These are phyloP conservation scores for Falcaria lacertinaria DNA, from an alignment of 2,888 invertebrate species.

Conservation along the genomic window DNA sequence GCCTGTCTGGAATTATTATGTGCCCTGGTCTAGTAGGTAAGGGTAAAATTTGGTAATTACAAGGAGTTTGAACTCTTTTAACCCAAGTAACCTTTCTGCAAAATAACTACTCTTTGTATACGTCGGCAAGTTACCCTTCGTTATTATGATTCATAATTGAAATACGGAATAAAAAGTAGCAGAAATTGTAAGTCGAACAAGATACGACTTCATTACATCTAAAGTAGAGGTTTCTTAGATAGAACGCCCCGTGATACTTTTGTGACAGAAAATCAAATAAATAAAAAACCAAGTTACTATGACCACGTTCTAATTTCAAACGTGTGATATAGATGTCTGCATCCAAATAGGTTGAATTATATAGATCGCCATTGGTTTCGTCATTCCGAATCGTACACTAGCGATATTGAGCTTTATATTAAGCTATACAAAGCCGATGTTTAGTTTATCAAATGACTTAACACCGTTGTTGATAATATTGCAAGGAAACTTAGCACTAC, in stretches of 20 bases:
- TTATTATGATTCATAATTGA: constrained; percentile 62
- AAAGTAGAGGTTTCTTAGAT: constrained; percentile 21
- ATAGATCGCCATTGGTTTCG: background rate
- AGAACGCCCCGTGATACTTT: constrained; percentile 43
- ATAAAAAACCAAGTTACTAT: constrained; percentile 31
- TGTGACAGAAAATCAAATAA: constrained; percentile 40
- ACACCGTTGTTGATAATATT: too few relatives aligned
- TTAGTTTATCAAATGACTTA: too few relatives aligned
- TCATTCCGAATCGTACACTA: background rate
- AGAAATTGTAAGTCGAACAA: constrained; percentile 27
- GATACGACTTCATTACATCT: constrained; percentile 55
- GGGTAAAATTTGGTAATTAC: too few relatives aligned
- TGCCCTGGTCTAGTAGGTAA: too few relatives aligned
- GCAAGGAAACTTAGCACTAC: too few relatives aligned
- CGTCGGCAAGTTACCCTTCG: constrained; percentile 42
- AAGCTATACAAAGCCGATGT: background rate
- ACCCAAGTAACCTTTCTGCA: background rate
- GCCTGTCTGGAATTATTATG: too few relatives aligned
- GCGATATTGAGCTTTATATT: background rate
- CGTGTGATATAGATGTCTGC: constrained; percentile 43
- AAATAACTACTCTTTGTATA: constrained; percentile 29
- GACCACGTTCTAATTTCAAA: constrained; percentile 55
- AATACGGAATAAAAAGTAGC: constrained; percentile 47
- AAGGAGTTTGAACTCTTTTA: too few relatives aligned
- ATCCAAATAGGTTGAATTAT: constrained; percentile 8